Conservation (phyloP, 2,888 invertebrate species). For the Dolomedes plantarius region DNA sequence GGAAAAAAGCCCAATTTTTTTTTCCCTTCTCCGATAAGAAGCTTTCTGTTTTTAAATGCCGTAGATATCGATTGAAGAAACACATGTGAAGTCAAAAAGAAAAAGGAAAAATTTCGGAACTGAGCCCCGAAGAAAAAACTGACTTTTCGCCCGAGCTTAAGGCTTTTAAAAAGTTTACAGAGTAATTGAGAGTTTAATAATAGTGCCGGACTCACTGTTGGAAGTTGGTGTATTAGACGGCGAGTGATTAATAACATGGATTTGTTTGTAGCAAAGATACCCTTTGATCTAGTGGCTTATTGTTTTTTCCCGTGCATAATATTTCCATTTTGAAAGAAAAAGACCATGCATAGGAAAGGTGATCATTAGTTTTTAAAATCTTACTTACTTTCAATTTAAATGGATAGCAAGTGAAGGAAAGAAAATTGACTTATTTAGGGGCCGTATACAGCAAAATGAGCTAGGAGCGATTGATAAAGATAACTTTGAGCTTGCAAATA, state of each 20-base stretch:
- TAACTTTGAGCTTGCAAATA: too few relatives aligned
- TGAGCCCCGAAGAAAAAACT: not conserved
- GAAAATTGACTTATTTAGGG: too few relatives aligned
- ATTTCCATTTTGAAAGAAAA: too few relatives aligned
- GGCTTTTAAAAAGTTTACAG: constrained; percentile 47
- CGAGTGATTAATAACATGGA: not conserved
- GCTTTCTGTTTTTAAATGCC: not conserved
- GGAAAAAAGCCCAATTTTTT: not conserved
- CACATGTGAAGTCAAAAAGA: not conserved
- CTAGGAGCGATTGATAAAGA: too few relatives aligned
- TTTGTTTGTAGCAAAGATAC: not conserved
- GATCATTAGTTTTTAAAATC: too few relatives aligned
- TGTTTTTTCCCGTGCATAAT: too few relatives aligned
- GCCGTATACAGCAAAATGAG: too few relatives aligned
- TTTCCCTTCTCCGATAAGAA: not conserved
- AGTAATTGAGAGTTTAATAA: constrained; percentile 65
- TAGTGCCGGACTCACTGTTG: not conserved
- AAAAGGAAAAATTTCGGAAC: not conserved
- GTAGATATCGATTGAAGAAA: not conserved
- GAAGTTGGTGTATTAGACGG: not conserved
- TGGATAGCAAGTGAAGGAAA: too few relatives aligned
- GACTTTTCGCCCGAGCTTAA: not conserved
- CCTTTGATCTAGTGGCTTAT: too few relatives aligned
- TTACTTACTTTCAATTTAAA: too few relatives aligned
- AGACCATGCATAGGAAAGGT: too few relatives aligned